Conservation (phyloP, 2,797 vertebrate genomes). For the Oreochromis mossambicus region DNA sequence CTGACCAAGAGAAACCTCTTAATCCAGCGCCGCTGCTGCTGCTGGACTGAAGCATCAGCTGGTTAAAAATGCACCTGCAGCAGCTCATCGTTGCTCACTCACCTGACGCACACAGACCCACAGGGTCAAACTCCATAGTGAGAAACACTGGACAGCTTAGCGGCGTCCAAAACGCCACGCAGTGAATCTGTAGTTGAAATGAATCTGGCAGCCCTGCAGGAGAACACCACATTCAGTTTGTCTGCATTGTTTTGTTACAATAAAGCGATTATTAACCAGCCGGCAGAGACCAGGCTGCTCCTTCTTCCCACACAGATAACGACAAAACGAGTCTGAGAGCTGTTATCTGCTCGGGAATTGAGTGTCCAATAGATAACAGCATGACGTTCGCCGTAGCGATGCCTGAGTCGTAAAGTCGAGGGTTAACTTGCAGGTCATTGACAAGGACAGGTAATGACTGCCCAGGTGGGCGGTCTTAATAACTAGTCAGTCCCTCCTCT, state of each 20-base stretch:
- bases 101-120: background rate
- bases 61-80: background rate
- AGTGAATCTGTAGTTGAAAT: background rate
- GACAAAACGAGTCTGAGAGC: too few species aligned
- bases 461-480: background rate
- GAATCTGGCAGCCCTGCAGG: background rate
- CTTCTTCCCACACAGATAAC: constrained; percentile 33
- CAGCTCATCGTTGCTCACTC: rapidly evolving
- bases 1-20: background rate
- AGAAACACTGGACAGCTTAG: background rate
- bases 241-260: constrained; percentile 1
- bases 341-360: background rate
- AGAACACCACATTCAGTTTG: background rate
- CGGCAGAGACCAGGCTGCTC: background rate
- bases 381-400: background rate
- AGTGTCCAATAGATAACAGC: background rate
- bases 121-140: background rate
- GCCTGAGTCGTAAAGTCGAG: background rate
- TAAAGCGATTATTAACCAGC: constrained; percentile 8
- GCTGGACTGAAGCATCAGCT: background rate
- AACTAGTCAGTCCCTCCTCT: background rate
- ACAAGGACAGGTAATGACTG: background rate
- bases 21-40: background rate
- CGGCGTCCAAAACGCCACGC: background rate
- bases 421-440: background rate